Conservation (phyloP, 2,113 vertebrate species). For the Meles meles region DNA sequence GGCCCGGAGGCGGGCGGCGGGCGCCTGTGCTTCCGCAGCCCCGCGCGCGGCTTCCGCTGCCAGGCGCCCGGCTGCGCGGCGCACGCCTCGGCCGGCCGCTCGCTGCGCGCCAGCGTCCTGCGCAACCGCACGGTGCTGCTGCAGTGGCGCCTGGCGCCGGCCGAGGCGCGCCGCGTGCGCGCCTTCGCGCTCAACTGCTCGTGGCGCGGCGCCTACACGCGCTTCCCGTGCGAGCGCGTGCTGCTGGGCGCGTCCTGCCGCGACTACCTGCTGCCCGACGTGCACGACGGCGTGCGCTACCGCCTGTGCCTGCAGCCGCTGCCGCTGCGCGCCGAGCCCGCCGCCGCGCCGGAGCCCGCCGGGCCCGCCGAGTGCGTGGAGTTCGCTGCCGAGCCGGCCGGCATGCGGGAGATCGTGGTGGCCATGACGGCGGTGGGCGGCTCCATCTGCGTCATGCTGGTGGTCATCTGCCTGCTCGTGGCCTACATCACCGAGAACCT, state of each 20-base stretch:
- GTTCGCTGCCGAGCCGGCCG: constrained; percentile 89
- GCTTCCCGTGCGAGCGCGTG: constrained; percentile 93
- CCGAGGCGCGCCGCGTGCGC: constrained; percentile 67
- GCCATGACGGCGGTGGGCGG: constrained; percentile 98
- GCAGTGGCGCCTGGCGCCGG: constrained; percentile 86
- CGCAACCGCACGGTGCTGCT: constrained; percentile 92
- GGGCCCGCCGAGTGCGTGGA: constrained; percentile 89
- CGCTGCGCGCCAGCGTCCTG: constrained; percentile 90
- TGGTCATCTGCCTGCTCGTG: constrained; percentile 96
- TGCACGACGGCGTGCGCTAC: constrained; percentile 94
- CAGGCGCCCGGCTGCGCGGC: constrained; percentile 81
- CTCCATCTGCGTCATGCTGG: constrained; percentile 98
- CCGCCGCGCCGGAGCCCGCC: constrained; percentile 33
- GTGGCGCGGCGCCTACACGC: constrained; percentile 96
- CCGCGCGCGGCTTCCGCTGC: constrained; percentile 85
- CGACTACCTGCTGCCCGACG: constrained; percentile 91
- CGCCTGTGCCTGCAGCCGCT: constrained; percentile 90
- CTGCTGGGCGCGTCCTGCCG: constrained; percentile 90
- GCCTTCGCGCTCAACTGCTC: constrained; percentile 93
- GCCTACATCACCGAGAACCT: constrained; percentile 98
- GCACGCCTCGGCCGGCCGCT: constrained; percentile 82
- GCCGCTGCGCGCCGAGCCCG: constrained; percentile 43
- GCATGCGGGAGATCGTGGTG: constrained; percentile 96
- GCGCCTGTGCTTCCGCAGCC: constrained; percentile 89
- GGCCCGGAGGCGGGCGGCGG: constrained; percentile 73